Evolutionary conservation across 2,113 vertebrate genomes (phyloP), one percentile per base, ranked within the genome.

Genomic region (Tonatia bakeri): DNA sequence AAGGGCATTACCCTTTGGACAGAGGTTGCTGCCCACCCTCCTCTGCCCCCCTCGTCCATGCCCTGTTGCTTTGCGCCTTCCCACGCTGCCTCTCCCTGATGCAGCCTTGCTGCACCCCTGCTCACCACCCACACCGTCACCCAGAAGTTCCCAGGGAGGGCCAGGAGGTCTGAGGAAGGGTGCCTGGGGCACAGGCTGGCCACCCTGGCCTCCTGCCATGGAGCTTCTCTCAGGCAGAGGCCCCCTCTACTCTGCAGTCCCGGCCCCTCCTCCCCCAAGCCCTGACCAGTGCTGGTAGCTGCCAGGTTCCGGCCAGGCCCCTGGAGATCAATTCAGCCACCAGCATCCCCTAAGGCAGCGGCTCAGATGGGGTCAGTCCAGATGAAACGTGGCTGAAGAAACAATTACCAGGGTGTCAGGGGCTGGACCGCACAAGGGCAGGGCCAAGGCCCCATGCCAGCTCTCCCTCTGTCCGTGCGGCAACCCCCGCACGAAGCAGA

Each of bases 341-440:
- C 0, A 0, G 28, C 54, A 31, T 61, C 16, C 14, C 20, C 4
- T 2, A 15, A 56, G 54, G 61, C n/a, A n/a, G 24, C 67, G 38
- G 8, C 67, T 28, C 54, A 2, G 97, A 94, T 96, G 93, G 95
- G 95, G 77, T 97, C 97, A 91, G 75, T 83, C 93, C 95, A 94
- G 94, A 97, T 96, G 97, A 97, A 97, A 96, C 94, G 89, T 96
- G 96, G 97, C 97, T 94, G 96, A 76, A 90, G 96, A 96, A 97
- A 97, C 97, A 97, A 96, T 97, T 95, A 95, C 52, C 77, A 47
- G 97, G 97, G 94, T 94, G 90, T 92, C 70, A 43, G 50, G 69
- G 75, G 94, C 95, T 28, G 79, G 97, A 93, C 96, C 45, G 45
- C 67, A 67, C 95, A 75, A 61, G 92, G 77, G 96, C 94, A 94